phyloP scores from a whole-genome alignment of 2,888 invertebrate genomes.

The Deroplatys truncata region DNA sequence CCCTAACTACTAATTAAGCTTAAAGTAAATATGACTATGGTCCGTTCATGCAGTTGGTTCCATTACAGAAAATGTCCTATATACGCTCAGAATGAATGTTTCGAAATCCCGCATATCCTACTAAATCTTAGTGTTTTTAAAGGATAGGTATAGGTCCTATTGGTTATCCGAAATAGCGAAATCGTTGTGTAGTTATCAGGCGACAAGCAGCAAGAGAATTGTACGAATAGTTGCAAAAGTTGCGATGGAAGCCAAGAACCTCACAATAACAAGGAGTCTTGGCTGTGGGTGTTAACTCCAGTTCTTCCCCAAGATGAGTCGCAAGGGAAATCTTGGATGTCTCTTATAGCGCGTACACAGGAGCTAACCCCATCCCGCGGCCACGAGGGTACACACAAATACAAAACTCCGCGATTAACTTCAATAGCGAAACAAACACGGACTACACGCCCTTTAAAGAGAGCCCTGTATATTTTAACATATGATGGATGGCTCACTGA shows the following conservation, averaged over 20 bases:
- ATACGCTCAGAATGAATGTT: no score
- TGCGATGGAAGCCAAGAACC: background rate
- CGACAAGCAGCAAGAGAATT: background rate
- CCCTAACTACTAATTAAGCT: no score
- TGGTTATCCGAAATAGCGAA: no score
- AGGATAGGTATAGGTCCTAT: no score
- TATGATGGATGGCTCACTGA: background rate
- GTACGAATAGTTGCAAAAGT: background rate
- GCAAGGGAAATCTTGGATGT: constrained; percentile 2
- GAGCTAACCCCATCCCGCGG: background rate
- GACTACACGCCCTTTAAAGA: background rate
- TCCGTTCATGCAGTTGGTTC: no score
- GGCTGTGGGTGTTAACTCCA: background rate
- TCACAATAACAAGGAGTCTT: background rate
- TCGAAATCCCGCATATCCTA: no score
- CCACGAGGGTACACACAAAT: background rate
- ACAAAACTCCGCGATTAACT: background rate
- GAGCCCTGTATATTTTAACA: no score
- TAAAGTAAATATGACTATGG: no score
- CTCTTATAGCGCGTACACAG: background rate
- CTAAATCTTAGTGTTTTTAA: no score
- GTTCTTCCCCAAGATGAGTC: background rate
- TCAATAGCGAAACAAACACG: background rate
- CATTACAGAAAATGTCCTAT: no score
- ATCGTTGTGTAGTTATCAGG: no score